phyloP scores from a whole-genome alignment of 2,113 vertebrate species.

The Crotalus viridis region DNA sequence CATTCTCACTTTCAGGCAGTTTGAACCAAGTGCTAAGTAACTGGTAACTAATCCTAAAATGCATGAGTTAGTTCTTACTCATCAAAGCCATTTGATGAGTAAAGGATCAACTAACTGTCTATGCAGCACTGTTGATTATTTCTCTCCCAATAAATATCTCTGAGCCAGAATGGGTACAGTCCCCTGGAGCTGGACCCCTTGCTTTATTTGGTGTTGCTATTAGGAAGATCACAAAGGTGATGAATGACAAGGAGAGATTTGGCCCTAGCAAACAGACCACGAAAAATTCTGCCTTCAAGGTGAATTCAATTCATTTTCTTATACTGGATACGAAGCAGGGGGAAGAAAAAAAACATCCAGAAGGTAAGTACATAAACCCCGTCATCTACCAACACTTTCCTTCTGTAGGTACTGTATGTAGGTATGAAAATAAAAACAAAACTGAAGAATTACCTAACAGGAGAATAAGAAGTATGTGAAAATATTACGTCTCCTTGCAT shows the following conservation, averaged over 20 bases:
- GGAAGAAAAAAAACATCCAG: neutral
- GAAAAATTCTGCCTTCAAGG: neutral
- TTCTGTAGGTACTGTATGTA: neutral
- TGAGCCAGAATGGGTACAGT: neutral
- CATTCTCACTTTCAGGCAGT: neutral
- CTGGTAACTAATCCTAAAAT: neutral
- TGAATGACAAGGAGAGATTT: neutral
- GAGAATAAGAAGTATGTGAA: neutral
- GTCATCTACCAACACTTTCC: neutral
- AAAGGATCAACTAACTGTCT: neutral
- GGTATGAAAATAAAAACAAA: neutral
- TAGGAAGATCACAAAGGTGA: slow-evolving; percentile 14
- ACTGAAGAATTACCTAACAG: neutral
- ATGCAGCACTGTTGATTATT: neutral
- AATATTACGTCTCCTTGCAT: neutral
- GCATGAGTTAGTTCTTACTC: neutral
- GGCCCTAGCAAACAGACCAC: neutral
- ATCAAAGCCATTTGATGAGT: neutral
- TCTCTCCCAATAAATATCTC: neutral
- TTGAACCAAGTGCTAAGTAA: neutral
- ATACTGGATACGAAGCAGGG: neutral
- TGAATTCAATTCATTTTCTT: neutral
- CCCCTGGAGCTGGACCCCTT: neutral
- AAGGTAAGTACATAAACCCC: neutral
- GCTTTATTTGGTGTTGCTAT: neutral